A percentile compares a stretch with the other conserved stretches of the same genome.
Evolutionary conservation across 2,797 vertebrate genomes (phyloP).

Genomic region (Cephalopachus bancanus): DNA sequence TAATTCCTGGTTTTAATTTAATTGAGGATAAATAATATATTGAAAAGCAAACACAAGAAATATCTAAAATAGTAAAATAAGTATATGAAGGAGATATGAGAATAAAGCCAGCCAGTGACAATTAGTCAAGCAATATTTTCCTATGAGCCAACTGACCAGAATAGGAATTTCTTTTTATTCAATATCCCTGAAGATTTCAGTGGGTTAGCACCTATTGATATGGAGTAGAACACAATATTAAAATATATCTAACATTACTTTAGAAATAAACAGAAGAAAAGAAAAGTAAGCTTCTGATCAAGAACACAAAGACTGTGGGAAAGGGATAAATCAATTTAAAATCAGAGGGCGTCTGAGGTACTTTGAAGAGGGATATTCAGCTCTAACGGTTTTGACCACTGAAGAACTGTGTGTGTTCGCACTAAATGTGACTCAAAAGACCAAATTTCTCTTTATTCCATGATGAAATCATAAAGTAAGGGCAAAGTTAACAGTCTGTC

Average conservation of each 20-base stretch:
- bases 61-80: not conserved
- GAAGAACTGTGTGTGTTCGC: not conserved
- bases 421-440: not conserved
- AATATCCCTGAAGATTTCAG: conserved; percentile 30
- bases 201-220: not conserved
- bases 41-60: not conserved
- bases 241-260: not conserved
- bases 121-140: not conserved
- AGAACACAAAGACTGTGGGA: not conserved
- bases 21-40: not conserved
- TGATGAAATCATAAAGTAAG: not conserved
- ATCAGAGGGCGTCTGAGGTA: not conserved
- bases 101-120: not conserved
- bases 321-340: not conserved
- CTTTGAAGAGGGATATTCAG: not conserved
- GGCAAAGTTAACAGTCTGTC: not conserved
- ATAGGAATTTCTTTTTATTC: conserved; percentile 48
- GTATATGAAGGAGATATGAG: not conserved
- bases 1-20: conserved; percentile 12
- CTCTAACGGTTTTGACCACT: not conserved
- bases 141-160: not conserved
- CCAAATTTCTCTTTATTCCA: not conserved
- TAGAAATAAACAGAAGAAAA: conserved; percentile 19
- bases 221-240: not conserved
- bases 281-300: not conserved